Base-by-base conservation (phyloP, 2,113 vertebrate species). In the Hypanus sabinus region DNA sequence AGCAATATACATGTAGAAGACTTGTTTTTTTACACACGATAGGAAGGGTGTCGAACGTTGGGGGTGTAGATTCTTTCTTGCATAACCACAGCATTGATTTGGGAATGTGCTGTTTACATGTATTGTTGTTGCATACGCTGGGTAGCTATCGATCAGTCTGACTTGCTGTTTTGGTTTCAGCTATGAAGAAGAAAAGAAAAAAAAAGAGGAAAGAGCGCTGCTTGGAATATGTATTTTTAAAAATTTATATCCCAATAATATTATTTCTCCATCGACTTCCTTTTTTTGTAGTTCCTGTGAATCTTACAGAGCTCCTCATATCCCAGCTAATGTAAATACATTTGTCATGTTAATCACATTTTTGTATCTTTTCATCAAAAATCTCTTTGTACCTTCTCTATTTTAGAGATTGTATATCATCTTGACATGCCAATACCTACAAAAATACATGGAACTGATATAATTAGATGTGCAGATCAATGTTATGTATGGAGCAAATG, bases 71-170 rank as follows among this genome's bases (percentile, higher is more conserved):
- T 94, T 95, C 94, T 94, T 94, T 95, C 94, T 94, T 83, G 95
- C 16, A 68, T 95, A 96, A 65, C 95, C 94, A 95, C 95, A 9
- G 94, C 96, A 96, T 96, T 95, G 96, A 96, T 96, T 95, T 94
- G 85, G 95, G 95, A 96, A 96, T 95, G 96, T 96, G 95, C 95
- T 96, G 95, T 95, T 96, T 93, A 95, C 96, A 96, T 96, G 96
- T 97, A 95, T 96, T 96, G 96, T 96, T 95, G 95, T 95, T 96
- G 96, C 96, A 96, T 96, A 96, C 95, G 96, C 95, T 95, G 95
- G 96, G 95, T 95, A 95, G 95, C 95, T 96, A 96, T 96, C 95
- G 96, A 96, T 96, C 95, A 94, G 94, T 94, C 95, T 95, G 94
- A 95, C 94, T 75, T 94, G 95, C 95, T 94, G 95, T 95, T 94